A percentile compares a stretch with the other conserved stretches of the same genome.
These are phyloP conservation scores for Ochotona curzoniae DNA, from an alignment of 2,113 vertebrate species.

Conservation along the genomic window DNA sequence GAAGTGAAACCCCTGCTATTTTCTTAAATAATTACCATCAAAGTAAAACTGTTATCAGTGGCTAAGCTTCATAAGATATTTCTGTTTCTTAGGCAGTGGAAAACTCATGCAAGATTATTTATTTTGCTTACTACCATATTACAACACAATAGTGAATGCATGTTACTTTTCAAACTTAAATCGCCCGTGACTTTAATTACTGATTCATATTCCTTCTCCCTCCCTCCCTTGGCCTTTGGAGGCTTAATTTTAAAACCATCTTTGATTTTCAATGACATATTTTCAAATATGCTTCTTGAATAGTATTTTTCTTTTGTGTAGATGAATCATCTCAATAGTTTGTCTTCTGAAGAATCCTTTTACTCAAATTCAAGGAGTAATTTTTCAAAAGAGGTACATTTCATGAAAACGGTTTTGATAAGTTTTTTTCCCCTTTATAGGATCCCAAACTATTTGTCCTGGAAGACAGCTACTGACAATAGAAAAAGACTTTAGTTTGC, in stretches of 20 bases:
- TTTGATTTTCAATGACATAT: slow-evolving; percentile 60
- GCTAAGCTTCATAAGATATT: slow-evolving; percentile 67
- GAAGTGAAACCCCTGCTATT: slow-evolving; percentile 69
- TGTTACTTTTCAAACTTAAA: slow-evolving; percentile 61
- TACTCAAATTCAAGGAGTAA: slow-evolving; percentile 70
- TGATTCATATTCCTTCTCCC: slow-evolving; percentile 47
- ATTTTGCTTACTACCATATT: slow-evolving; percentile 43
- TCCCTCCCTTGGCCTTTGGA: slow-evolving; percentile 32
- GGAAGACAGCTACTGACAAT: slow-evolving; percentile 78
- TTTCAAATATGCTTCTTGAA: slow-evolving; percentile 75
- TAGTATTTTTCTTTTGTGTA: slow-evolving; percentile 67
- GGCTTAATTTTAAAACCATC: slow-evolving; percentile 71
- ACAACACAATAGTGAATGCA: slow-evolving; percentile 58
- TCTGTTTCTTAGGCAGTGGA: slow-evolving; percentile 26
- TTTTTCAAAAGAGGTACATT: slow-evolving; percentile 79
- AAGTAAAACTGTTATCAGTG: slow-evolving; percentile 72
- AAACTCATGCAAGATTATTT: slow-evolving; percentile 41
- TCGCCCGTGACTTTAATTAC: slow-evolving; percentile 48
- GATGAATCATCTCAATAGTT: slow-evolving; percentile 70
- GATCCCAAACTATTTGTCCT: slow-evolving; percentile 82
- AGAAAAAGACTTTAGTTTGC: slow-evolving; percentile 78
- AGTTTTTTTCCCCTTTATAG: slow-evolving; percentile 66
- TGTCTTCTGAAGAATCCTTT: slow-evolving; percentile 78
- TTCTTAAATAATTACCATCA: slow-evolving; percentile 74
- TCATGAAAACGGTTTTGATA: slow-evolving; percentile 67